A percentile compares a stretch with the other conserved stretches of the same genome.
Evolutionary conservation across 2,888 invertebrate genomes (phyloP).

Genomic region (Mesochorus sp.): DNA sequence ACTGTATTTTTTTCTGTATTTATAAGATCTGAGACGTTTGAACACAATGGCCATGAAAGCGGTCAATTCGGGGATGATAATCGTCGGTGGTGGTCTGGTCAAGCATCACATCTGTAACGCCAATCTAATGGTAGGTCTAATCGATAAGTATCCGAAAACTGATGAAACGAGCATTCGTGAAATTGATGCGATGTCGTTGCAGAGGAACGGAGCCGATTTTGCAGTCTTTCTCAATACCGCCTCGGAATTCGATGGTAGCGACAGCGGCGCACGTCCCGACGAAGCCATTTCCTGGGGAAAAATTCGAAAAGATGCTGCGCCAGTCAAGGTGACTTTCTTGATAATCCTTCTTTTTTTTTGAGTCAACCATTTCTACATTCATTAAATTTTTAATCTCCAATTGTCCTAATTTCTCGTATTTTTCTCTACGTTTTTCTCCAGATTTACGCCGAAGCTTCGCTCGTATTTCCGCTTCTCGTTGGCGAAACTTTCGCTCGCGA

Average conservation of each 20-base stretch:
- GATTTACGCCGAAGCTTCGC: conserved; percentile 95
- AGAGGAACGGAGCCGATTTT: conserved; percentile 98
- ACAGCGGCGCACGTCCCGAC: conserved; percentile 98
- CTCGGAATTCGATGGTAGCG: conserved; percentile 98
- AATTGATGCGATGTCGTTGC: conserved; percentile 61
- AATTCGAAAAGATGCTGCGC: conserved; percentile 92
- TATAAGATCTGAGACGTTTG: conserved; percentile 90
- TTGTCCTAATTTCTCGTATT: too few species aligned
- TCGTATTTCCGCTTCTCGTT: conserved; percentile 97
- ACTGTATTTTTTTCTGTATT: neutral
- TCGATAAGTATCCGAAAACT: conserved; percentile 55
- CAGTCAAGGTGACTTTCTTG: conserved; percentile 97
- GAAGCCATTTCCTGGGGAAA: conserved; percentile 99
- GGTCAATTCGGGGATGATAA: conserved; percentile 96
- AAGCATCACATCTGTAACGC: conserved; percentile 99
- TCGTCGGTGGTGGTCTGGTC: conserved; percentile 97
- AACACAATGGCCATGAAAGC: conserved; percentile 98
- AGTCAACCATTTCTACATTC: neutral
- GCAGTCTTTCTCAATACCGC: conserved; percentile 97
- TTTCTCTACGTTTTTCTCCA: too few species aligned
- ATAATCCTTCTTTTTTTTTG: neutral
- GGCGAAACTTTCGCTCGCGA: conserved; percentile 95
- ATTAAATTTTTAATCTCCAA: too few species aligned
- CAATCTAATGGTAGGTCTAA: conserved; percentile 98
- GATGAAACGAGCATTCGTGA: neutral